Percentiles rank a stretch among this genome's conserved stretches.
These are phyloP conservation scores for Sebastes glaucus DNA, from an alignment of 2,797 vertebrate genomes.

Conservation along the genomic window DNA sequence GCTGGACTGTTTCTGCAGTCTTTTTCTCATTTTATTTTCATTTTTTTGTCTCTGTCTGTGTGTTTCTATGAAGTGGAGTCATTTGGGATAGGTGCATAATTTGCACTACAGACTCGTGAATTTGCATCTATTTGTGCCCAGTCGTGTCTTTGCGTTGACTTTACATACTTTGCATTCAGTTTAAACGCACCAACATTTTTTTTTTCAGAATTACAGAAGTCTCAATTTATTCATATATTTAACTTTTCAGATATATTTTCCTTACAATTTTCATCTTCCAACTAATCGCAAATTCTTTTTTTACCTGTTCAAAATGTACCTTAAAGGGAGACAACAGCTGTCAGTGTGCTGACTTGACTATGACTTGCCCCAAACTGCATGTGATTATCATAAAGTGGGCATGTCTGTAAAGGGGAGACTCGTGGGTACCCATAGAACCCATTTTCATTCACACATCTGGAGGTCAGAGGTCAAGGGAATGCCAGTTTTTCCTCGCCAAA, in stretches of 20 bases:
- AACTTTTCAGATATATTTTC: not conserved
- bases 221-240: not conserved
- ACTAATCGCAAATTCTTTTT: not conserved
- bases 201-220: not conserved
- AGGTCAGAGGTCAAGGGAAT: no score
- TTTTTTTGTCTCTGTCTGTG: not conserved
- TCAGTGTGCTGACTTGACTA: no score
- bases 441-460: no score
- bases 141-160: not conserved
- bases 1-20: not conserved
- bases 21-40: not conserved
- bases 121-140: not conserved
- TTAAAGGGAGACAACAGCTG: no score
- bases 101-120: not conserved
- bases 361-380: no score
- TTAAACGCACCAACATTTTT: not conserved
- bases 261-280: not conserved
- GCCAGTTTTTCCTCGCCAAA: no score
- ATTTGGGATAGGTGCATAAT: not conserved
- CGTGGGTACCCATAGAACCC: no score
- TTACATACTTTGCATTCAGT: not conserved
- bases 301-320: no score
- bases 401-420: no score
- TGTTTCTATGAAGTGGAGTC: not conserved
- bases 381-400: no score